Evolutionary conservation across 2,113 vertebrate genomes (phyloP), one percentile per base, ranked within the genome.

Genomic region (Ctenomys sociabilis): DNA sequence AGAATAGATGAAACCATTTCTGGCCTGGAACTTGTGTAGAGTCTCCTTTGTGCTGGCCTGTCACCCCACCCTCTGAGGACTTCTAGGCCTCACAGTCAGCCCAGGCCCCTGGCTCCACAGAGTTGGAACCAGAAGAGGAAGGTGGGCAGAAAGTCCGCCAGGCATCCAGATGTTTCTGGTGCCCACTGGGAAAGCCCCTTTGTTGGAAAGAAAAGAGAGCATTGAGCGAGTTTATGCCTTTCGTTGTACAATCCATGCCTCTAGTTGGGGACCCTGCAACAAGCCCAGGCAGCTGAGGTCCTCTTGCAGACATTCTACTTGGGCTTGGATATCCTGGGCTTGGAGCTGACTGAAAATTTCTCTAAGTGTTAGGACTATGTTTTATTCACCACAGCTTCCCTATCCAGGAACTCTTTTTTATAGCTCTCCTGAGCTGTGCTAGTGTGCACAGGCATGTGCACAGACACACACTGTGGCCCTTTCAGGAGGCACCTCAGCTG

Each of bases 291-390:
- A 49, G 2, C 59, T 37, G 35, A 17, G n/a, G 52, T 73, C 22
- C 63, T 40, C 4, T 0, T n/a, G 30, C 4, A 61, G 35, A 61
- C 6, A 7, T 88, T 28, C n/a, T 43, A 49, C 49, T 7, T 45
- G 77, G 61, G 13, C 63, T 70, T 3, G 0, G 8, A n/a, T 5
- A 35, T 77, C 64, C 80, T 84, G 92, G 70, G 64, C 57, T 95
- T 87, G 35, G n/a, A 92, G 85, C 90, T 90, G 82, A 78, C 28
- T 45, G 12, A 73, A 59, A 75, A 85, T 13, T 49, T 17, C 28
- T 72, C 54, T 19, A 40, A 81, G 14, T 45, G n/a, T 35, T 84
- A 64, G 63, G 14, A 17, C n/a, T 61, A 1, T 75, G 49, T 22
- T 52, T 61, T 19, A 40, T 26, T 81, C 43, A 45, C 45, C 16